Conservation (phyloP, 92 coral and sea anemone genomes). For the Heliopora coerulea region DNA sequence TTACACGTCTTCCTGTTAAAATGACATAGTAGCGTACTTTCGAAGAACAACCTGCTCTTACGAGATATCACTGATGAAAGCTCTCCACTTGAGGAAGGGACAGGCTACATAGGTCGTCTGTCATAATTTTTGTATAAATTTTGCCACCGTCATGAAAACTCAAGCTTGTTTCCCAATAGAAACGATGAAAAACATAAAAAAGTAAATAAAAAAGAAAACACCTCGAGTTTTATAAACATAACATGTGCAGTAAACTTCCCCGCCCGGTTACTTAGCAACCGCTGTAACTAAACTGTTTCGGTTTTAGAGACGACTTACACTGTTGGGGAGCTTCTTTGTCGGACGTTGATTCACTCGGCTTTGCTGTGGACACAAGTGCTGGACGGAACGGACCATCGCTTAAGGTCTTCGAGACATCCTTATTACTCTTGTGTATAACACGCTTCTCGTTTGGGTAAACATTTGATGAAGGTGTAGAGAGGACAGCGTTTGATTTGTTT, state of each 20-base stretch:
- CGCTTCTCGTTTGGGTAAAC: conserved; percentile 50
- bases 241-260: neutral
- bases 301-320: conserved; percentile 2
- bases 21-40: too few species aligned
- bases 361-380: conserved; percentile 72
- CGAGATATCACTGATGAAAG: too few species aligned
- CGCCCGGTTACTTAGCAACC: neutral
- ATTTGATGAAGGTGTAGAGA: neutral
- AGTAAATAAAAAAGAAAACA: too few species aligned
- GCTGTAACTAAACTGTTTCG: neutral
- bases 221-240: too few species aligned
- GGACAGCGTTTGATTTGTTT: conserved; percentile 16
- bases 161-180: too few species aligned
- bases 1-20: too few species aligned
- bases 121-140: too few species aligned
- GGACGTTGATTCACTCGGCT: conserved; percentile 62
- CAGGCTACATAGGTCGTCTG: too few species aligned
- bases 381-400: conserved; percentile 95
- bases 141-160: too few species aligned
- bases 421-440: conserved; percentile 59
- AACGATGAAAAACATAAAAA: neutral
- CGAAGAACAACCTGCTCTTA: too few species aligned
- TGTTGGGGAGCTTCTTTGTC: conserved; percentile 49
- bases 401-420: conserved; percentile 71
- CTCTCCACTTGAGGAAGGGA: too few species aligned